These are phyloP conservation scores for Andrena fulva DNA, from an alignment of 2,888 invertebrate genomes.

Conservation along the genomic window DNA sequence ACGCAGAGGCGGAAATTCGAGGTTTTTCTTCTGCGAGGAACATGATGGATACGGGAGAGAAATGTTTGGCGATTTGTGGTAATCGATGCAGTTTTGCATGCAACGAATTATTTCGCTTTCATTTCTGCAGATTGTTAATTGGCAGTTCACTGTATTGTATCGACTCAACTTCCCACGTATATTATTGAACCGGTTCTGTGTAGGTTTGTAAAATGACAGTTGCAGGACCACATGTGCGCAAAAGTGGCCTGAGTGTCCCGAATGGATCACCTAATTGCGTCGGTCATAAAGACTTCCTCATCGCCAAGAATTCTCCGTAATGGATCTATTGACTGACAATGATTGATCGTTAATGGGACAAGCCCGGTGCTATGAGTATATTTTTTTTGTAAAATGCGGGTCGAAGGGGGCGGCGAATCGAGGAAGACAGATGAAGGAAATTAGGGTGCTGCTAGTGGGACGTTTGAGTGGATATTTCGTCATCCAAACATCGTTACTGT, in stretches of 20 bases:
- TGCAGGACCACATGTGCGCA: background rate
- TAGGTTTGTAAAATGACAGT: background rate
- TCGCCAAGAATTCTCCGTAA: constrained; percentile 53
- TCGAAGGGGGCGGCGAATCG: constrained; percentile 51
- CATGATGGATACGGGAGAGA: too few relatives aligned
- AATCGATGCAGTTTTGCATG: too few relatives aligned
- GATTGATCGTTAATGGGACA: constrained; percentile 64
- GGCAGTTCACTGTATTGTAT: too few relatives aligned
- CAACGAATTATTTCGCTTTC: too few relatives aligned
- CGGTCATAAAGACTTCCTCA: constrained; percentile 25
- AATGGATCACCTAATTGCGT: constrained; percentile 27
- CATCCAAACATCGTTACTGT: constrained; percentile 14
- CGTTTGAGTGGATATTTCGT: constrained; percentile 9
- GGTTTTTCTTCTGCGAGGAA: too few relatives aligned
- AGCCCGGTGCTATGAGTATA: constrained; percentile 17
- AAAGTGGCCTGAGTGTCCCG: background rate
- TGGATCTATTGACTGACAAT: constrained; percentile 65
- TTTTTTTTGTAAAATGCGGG: constrained; percentile 35
- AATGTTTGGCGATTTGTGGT: too few relatives aligned
- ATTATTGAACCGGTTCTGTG: background rate
- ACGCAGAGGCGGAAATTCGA: too few relatives aligned
- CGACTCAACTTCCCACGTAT: background rate
- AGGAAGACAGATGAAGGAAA: constrained; percentile 66
- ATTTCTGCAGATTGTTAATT: too few relatives aligned
- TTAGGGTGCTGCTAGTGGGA: constrained; percentile 44